Evolutionary conservation across 64 coral and sea anemone genomes (phyloP), one percentile per base, ranked within the genome.

Genomic region (Catalaphyllia jardinei): DNA sequence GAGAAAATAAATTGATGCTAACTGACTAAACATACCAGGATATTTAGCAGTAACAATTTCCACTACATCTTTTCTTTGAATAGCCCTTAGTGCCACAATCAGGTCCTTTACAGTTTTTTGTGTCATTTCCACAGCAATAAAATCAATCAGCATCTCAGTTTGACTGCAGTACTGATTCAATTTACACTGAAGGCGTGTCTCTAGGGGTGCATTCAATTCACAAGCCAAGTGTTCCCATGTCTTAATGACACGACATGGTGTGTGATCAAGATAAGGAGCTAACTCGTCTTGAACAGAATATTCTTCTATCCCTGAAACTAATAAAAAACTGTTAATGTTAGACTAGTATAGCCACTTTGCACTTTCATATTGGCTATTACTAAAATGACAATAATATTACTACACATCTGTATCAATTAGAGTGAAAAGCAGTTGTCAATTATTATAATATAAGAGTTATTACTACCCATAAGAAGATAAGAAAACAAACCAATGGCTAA

Each of bases 151-250:
- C 63, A 29, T 69, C 33, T 24, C 4, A 71, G 81, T 51, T 22
- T 24, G 69, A n/a, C 62, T 85, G 11, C 49, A n/a, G 14, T 52
- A 0, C 51, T 20, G 16, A 24, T 20, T 69, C 22, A 85, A 14
- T 85, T 71, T 71, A 28, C 81, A 71, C 5, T 14, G 49, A 14
- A 84, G 62, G 0, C 62, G 31, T 1, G 65, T 38, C 35, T 85
- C 81, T 19, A 71, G 35, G 7, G 81, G 63, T 49, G 63, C 81
- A 71, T 42, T 28, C 50, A 85, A 42, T 85, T 71, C 22, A 51
- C 81, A 85, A 22, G 81, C 62, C 62, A 85, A 33, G 51, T 85
- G 20, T 85, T 85, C 81, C 81, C 81, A 85, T 35, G 0, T 28
- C 5, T 51, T 67, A 3, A 85, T 85, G 16, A 15, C 22, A 29